phyloP scores from a whole-genome alignment of 2,113 vertebrate genomes.

The Petrocephalus microphthalmus region DNA sequence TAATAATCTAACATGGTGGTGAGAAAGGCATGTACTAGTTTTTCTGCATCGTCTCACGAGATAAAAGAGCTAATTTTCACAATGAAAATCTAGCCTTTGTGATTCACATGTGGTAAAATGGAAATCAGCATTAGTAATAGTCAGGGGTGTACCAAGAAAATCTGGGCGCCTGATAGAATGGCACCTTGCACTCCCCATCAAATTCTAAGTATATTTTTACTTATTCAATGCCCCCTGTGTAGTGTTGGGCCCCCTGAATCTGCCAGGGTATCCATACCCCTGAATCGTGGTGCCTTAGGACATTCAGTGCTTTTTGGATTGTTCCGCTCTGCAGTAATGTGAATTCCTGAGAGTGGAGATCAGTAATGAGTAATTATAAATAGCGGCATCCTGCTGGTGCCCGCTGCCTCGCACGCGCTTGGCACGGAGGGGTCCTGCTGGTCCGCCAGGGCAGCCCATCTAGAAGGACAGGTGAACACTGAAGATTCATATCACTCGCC shows the following conservation, averaged over 20 bases:
- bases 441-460: neutral
- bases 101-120: neutral
- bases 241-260: neutral
- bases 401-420: neutral
- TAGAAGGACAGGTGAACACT: neutral
- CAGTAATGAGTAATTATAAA: slow-evolving; percentile 14
- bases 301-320: neutral
- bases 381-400: slow-evolving; percentile 12
- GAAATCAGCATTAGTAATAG: neutral
- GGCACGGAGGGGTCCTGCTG: neutral
- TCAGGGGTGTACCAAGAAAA: neutral
- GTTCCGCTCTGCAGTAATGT: neutral
- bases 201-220: too few relatives aligned
- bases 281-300: neutral
- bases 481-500: neutral
- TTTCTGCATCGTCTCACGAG: neutral
- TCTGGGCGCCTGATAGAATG: neutral
- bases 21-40: neutral
- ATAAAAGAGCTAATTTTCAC: neutral
- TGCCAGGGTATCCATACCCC: neutral
- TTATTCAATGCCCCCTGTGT: neutral
- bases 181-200: neutral
- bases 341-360: neutral
- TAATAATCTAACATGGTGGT: neutral
- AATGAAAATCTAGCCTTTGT: neutral